Percentiles rank a stretch among this genome's conserved stretches.
Conservation (phyloP, 2,888 invertebrate species). For the Drosophila mimetica region DNA sequence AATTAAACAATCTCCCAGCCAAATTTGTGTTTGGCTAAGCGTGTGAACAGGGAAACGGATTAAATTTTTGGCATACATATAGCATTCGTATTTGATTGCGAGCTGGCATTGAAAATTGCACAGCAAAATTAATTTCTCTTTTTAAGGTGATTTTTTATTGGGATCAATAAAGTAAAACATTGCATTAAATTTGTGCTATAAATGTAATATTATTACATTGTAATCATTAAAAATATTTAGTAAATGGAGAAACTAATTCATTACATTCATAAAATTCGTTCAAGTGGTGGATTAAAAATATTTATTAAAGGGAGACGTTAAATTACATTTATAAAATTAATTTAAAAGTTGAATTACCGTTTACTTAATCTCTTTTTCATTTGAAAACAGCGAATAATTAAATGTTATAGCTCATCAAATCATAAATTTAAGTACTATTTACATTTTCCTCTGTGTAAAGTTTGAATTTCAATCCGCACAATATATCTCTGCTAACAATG, state of each 20-base stretch:
- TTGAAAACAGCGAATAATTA: too few relatives aligned
- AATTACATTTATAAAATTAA: too few relatives aligned
- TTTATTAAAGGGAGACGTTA: too few relatives aligned
- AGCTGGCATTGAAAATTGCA: conserved; percentile 16
- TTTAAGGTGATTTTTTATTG: background rate
- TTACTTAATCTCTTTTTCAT: too few relatives aligned
- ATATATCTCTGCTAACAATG: conserved; percentile 15
- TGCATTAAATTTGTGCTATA: too few relatives aligned
- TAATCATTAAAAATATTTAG: background rate
- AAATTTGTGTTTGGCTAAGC: conserved; percentile 23
- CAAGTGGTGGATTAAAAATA: too few relatives aligned
- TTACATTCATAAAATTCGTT: too few relatives aligned
- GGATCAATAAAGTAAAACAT: too few relatives aligned
- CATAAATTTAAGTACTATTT: background rate
- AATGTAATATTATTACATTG: background rate
- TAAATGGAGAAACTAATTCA: too few relatives aligned
- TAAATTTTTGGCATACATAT: conserved; percentile 24
- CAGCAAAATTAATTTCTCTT: background rate
- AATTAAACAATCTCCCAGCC: conserved; percentile 52
- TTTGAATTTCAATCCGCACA: conserved; percentile 18
- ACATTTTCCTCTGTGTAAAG: background rate
- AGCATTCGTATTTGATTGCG: conserved; percentile 9
- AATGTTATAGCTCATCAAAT: too few relatives aligned
- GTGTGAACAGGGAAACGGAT: conserved; percentile 46
- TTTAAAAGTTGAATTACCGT: too few relatives aligned